Conservation (phyloP, 2,113 vertebrate species). For the Petromus typicus region DNA sequence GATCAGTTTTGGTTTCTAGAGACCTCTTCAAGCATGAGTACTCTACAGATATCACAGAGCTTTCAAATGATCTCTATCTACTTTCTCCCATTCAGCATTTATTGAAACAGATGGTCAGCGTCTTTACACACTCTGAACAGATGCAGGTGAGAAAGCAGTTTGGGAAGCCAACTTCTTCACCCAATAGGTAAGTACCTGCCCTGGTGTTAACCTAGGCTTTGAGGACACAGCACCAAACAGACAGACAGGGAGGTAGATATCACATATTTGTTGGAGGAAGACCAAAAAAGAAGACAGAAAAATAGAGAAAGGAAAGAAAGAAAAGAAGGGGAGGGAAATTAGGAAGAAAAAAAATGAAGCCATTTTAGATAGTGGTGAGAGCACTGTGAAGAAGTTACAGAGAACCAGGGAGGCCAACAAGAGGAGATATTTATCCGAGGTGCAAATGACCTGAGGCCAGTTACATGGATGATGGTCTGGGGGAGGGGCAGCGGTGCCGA, state of each 20-base stretch:
- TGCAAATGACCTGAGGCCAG: not conserved
- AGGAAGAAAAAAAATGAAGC: not conserved
- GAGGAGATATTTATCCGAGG: not conserved
- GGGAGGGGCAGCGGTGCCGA: not conserved
- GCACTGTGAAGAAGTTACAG: not conserved
- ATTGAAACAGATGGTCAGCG: not conserved
- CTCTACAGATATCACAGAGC: not conserved
- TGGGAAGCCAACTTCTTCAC: not conserved
- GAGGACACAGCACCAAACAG: not conserved
- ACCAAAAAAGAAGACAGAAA: not conserved
- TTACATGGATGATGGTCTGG: no score
- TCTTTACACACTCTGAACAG: not conserved
- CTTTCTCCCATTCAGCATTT: not conserved
- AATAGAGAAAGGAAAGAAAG: not conserved
- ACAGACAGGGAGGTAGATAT: not conserved
- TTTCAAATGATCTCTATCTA: constrained; percentile 27
- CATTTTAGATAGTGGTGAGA: not conserved
- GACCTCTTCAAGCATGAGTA: constrained; percentile 21
- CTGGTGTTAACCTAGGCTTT: not conserved
- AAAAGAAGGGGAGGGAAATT: not conserved
- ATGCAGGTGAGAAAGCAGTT: not conserved
- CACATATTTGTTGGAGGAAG: not conserved
- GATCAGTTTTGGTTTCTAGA: constrained; percentile 52
- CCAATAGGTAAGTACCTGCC: not conserved
- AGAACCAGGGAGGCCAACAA: not conserved